These are phyloP conservation scores for Nasonia giraulti DNA, from an alignment of 1,140 invertebrate genomes.

Conservation along the genomic window DNA sequence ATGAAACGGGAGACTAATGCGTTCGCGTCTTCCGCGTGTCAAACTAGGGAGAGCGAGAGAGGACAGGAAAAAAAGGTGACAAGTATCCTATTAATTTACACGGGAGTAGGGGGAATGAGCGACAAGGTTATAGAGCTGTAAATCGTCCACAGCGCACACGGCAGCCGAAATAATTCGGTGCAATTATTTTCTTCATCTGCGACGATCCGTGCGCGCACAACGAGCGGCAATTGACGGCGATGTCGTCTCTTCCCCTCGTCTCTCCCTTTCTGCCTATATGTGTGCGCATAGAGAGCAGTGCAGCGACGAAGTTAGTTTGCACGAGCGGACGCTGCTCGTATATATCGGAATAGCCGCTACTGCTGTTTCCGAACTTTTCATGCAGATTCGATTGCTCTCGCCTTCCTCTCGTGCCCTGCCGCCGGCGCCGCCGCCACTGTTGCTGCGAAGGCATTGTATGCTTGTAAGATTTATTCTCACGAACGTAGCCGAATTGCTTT, in stretches of 20 bases:
- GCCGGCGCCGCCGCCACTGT: too few relatives aligned
- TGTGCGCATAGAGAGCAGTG: background rate
- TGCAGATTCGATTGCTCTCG: background rate
- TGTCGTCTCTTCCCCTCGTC: background rate
- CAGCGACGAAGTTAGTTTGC: background rate
- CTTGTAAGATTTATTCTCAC: slow-evolving; percentile 26
- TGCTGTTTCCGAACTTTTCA: slow-evolving; percentile 28
- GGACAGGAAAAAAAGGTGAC: background rate
- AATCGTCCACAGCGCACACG: background rate
- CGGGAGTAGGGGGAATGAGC: background rate
- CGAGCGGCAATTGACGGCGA: slow-evolving; percentile 32
- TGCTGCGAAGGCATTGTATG: background rate
- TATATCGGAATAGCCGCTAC: background rate
- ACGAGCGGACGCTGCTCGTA: background rate
- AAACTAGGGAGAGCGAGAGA: too few relatives aligned
- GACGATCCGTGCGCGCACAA: background rate
- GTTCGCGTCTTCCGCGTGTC: background rate
- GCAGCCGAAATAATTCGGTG: slow-evolving; percentile 28
- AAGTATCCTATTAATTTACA: slow-evolving; percentile 1
- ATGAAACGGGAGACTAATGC: slow-evolving; percentile 20
- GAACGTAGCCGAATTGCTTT: background rate
- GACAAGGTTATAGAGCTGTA: background rate
- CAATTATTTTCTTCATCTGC: slow-evolving; percentile 28
- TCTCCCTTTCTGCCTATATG: too few relatives aligned
- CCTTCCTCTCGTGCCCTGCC: background rate